Conservation (phyloP, 2,797 vertebrate species). For the Gorsachius magnificus region DNA sequence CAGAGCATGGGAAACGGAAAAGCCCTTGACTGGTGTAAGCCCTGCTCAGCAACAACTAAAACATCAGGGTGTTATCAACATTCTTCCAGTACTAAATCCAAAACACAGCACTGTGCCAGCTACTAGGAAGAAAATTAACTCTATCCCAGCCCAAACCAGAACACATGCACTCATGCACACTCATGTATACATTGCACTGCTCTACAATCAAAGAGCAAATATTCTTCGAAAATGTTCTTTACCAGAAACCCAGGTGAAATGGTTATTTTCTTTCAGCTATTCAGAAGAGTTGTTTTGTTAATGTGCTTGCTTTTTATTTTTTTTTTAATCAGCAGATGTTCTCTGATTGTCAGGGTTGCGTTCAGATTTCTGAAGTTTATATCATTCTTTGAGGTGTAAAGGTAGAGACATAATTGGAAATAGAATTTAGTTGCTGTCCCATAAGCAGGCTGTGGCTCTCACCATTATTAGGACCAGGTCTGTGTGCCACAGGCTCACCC, state of each 20-base stretch:
- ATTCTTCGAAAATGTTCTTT: not conserved
- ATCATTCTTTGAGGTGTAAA: not conserved
- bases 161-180: too few relatives aligned
- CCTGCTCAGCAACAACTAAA: too few relatives aligned
- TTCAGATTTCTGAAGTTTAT: not conserved
- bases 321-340: not conserved
- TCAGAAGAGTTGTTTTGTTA: not conserved
- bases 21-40: too few relatives aligned
- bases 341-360: not conserved
- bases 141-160: too few relatives aligned
- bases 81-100: too few relatives aligned
- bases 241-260: not conserved
- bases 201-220: not conserved
- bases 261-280: not conserved
- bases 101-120: too few relatives aligned
- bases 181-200: not conserved
- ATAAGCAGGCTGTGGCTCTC: not conserved
- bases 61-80: too few relatives aligned
- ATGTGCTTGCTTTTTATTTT: fast-evolving
- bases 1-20: too few relatives aligned
- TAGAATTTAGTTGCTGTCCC: not conserved
- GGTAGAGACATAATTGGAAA: not conserved
- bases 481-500: not conserved
- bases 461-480: not conserved
- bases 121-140: too few relatives aligned